These are phyloP conservation scores for Lucifuga dentata DNA, from an alignment of 2,113 vertebrate species.

Conservation along the genomic window DNA sequence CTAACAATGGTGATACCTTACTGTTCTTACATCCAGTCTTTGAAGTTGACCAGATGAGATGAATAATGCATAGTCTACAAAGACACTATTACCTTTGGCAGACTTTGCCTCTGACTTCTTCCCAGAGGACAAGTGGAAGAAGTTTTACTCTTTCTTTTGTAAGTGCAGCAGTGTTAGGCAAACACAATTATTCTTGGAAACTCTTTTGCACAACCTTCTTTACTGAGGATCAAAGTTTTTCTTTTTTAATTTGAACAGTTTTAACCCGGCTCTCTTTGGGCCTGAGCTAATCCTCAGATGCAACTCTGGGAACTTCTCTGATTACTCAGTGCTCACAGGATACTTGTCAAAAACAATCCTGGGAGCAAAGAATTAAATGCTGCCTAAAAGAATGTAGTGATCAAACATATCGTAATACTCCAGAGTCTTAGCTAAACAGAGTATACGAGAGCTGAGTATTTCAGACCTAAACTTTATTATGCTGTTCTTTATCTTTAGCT, in stretches of 20 bases:
- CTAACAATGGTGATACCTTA: constrained; percentile 48
- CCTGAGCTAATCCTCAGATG: constrained; percentile 47
- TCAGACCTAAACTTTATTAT: constrained; percentile 35
- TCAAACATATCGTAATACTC: constrained; percentile 46
- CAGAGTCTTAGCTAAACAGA: constrained; percentile 25
- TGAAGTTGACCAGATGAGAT: constrained; percentile 73
- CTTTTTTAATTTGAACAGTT: constrained; percentile 55
- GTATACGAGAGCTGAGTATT: constrained; percentile 26
- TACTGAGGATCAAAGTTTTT: constrained; percentile 55
- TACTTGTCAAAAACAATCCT: constrained; percentile 43
- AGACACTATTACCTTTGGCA: constrained; percentile 73
- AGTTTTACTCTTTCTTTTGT: constrained; percentile 40
- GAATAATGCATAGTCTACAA: constrained; percentile 71
- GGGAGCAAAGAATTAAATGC: constrained; percentile 26
- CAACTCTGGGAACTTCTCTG: constrained; percentile 60
- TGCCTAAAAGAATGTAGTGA: constrained; percentile 13
- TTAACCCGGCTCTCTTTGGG: constrained; percentile 47
- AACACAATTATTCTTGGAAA: constrained; percentile 67
- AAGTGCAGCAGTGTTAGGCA: constrained; percentile 45
- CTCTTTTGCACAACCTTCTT: constrained; percentile 44
- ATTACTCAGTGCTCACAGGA: constrained; percentile 49
- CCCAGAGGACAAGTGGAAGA: constrained; percentile 53
- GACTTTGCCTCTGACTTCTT: constrained; percentile 58
- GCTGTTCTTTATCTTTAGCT: constrained; percentile 3
- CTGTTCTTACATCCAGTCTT: constrained; percentile 53